phyloP scores from a whole-genome alignment of 2,797 vertebrate genomes.

The Pelodytes ibericus region DNA sequence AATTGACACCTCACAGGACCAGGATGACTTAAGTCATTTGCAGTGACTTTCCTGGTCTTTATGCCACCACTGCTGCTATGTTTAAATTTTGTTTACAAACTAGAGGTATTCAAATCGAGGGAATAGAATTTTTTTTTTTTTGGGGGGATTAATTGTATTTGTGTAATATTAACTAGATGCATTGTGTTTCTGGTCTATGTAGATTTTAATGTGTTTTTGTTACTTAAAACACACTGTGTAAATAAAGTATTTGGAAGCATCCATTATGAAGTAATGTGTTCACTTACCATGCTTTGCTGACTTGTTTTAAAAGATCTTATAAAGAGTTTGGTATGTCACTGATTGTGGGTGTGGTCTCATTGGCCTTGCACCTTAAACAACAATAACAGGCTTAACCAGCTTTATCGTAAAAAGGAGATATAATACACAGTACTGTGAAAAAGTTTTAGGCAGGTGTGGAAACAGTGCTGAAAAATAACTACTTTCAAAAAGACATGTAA shows the following conservation, averaged over 20 bases:
- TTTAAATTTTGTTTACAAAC: conserved; percentile 23
- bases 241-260: conserved; percentile 14
- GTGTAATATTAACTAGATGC: conserved; percentile 4
- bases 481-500: too few relatives aligned
- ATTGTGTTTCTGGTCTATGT: conserved; percentile 23
- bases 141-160: neutral
- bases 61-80: conserved; percentile 35
- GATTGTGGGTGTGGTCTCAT: too few relatives aligned
- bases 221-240: conserved; percentile 48
- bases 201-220: conserved; percentile 29
- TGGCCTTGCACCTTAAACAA: too few relatives aligned
- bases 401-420: too few relatives aligned
- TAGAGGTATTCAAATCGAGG: neutral
- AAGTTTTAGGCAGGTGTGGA: too few relatives aligned
- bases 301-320: too few relatives aligned
- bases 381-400: too few relatives aligned
- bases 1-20: neutral
- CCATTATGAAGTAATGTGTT: neutral
- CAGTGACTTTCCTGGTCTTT: neutral
- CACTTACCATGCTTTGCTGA: too few relatives aligned
- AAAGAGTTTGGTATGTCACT: too few relatives aligned
- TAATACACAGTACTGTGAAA: too few relatives aligned
- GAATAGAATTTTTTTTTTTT: conserved; percentile 25
- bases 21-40: neutral
- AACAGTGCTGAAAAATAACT: too few relatives aligned